These are phyloP conservation scores for Melanogrammus aeglefinus DNA, from an alignment of 2,797 vertebrate genomes.

Conservation along the genomic window DNA sequence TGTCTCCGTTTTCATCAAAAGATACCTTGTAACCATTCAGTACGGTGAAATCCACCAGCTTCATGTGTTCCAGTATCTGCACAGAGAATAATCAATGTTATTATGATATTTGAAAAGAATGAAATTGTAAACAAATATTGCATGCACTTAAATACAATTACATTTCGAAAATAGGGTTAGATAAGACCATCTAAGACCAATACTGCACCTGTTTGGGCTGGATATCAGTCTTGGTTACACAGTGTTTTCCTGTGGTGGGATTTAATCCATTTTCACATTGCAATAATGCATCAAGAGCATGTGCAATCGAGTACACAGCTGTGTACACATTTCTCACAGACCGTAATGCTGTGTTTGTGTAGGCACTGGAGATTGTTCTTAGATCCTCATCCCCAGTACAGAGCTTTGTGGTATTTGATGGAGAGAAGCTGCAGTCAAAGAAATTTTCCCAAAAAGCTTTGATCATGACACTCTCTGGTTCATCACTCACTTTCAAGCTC, in stretches of 20 bases:
- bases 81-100: slow-evolving; percentile 4
- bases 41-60: slow-evolving; percentile 62
- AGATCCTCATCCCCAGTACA: slow-evolving; percentile 64
- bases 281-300: slow-evolving; percentile 57
- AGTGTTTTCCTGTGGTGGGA: slow-evolving; percentile 57
- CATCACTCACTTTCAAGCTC: slow-evolving; percentile 51
- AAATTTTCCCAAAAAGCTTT: slow-evolving; percentile 48
- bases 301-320: slow-evolving; percentile 60
- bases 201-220: slow-evolving; percentile 48
- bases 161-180: background rate
- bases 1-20: slow-evolving; percentile 67
- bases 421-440: slow-evolving; percentile 47
- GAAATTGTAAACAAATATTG: background rate
- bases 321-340: slow-evolving; percentile 61
- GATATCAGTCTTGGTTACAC: slow-evolving; percentile 52
- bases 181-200: background rate
- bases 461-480: slow-evolving; percentile 45
- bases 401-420: slow-evolving; percentile 41
- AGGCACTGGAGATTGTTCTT: slow-evolving; percentile 48
- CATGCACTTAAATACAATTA: background rate
- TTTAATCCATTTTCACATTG: slow-evolving; percentile 61
- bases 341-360: slow-evolving; percentile 58
- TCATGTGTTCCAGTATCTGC: slow-evolving; percentile 61
- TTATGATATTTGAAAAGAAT: background rate
- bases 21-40: slow-evolving; percentile 54